Evolutionary conservation across 2,113 vertebrate species (phyloP), one percentile per base, ranked within the genome.

Genomic region (Fulica atra): DNA sequence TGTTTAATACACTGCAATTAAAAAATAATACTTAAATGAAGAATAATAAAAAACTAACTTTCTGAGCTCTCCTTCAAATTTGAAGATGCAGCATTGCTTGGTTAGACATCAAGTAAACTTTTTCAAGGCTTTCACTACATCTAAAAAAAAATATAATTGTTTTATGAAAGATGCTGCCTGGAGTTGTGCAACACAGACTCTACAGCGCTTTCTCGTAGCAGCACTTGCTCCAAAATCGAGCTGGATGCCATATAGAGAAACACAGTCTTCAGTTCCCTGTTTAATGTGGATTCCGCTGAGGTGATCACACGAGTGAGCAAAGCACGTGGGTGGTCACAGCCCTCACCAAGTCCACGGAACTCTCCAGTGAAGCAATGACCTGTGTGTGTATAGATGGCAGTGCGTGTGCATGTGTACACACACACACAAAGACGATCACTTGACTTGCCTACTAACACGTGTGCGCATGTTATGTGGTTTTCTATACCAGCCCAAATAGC

Each of bases 1-100:
- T 98, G 98, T 98, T 98, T 98, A 98, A 98, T 98, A 98, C 29
- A 38, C 97, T 97, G 98, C 98, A 98, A 98, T 98, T 98, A 98
- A 98, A 98, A 98, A 98, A 98, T 98, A 98, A 98, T 98, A 98
- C 98, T 98, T 98, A 98, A 98, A 98, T 98, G 98, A 98, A 98
- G 98, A 98, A 98, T 97, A 98, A 98, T 98, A 97, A 97, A 98
- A 98, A 98, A 96, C 80, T 96, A 98, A 98, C 97, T 98, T 98
- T 98, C 94, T 86, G 96, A 97, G 96, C 95, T 98, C 97, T 97
- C 98, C 97, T 98, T 98, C 97, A 98, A 94, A 98, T 98, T 69
- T 95, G 95, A 98, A 98, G 97, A 97, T 94, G 94, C 97, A 97
- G 88, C 54, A 53, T 95, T 98, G 97, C 97, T 98, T 98, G 94